Evolutionary conservation across 2,113 vertebrate genomes (phyloP).

Genomic region (Percina caprodes): DNA sequence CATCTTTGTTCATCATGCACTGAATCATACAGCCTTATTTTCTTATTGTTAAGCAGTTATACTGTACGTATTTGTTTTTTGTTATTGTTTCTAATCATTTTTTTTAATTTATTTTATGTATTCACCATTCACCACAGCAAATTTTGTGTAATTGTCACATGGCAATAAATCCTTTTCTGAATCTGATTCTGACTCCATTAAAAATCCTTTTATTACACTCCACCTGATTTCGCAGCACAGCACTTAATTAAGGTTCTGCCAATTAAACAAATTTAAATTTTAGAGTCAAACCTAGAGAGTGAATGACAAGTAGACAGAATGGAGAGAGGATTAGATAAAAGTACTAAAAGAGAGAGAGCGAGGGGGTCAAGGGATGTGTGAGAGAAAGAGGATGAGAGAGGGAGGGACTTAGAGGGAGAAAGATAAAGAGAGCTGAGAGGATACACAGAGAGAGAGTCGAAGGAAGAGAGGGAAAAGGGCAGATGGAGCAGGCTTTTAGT

Average conservation of each 20-base stretch:
- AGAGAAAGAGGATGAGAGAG: conserved; percentile 29
- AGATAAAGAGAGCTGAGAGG: conserved; percentile 29
- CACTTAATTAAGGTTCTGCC: background rate
- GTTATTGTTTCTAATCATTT: too few relatives aligned
- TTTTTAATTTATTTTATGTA: too few relatives aligned
- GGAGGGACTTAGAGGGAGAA: conserved; percentile 45
- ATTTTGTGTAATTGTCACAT: too few relatives aligned
- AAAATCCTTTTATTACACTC: background rate
- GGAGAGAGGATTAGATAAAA: background rate
- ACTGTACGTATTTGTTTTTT: too few relatives aligned
- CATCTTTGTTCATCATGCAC: too few relatives aligned
- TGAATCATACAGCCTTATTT: too few relatives aligned
- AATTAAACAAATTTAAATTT: background rate
- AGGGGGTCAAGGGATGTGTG: conserved; percentile 9
- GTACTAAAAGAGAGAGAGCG: background rate
- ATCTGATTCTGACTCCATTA: background rate
- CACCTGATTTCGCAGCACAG: background rate
- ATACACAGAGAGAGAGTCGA: conserved; percentile 11
- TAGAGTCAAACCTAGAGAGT: background rate
- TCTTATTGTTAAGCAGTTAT: too few relatives aligned
- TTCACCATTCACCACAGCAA: too few relatives aligned
- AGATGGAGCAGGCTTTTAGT: conserved; percentile 21
- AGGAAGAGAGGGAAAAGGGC: conserved; percentile 18
- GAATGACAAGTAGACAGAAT: background rate
- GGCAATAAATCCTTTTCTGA: too few relatives aligned